A percentile compares a stretch with the other conserved stretches of the same genome.
Evolutionary conservation across 2,797 vertebrate genomes (phyloP).

Genomic region (Nannoperca australis): DNA sequence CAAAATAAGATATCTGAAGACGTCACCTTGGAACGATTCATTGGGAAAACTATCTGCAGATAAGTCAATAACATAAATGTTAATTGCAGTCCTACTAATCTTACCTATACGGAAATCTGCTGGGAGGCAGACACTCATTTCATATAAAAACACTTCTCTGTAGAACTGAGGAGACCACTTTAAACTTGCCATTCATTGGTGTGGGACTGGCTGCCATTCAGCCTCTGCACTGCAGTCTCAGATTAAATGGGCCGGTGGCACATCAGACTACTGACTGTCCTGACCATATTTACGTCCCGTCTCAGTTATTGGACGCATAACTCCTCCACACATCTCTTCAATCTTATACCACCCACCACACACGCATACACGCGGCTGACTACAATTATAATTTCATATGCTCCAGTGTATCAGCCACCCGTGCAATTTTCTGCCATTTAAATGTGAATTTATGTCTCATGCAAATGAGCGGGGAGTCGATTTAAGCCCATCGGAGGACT

Average conservation of each 20-base stretch:
- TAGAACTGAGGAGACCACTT: constrained; percentile 49
- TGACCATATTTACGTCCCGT: constrained; percentile 71
- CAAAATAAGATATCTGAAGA: neutral
- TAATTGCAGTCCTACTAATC: neutral
- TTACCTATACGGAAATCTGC: neutral
- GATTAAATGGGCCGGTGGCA: constrained; percentile 68
- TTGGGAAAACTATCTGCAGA: neutral
- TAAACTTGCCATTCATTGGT: constrained; percentile 58
- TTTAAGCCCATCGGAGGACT: constrained; percentile 82
- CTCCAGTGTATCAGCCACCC: constrained; percentile 73
- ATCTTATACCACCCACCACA: constrained; percentile 48
- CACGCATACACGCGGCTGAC: constrained; percentile 35
- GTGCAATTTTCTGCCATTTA: constrained; percentile 82
- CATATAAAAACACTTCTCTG: constrained; percentile 34
- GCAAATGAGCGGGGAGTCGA: constrained; percentile 84
- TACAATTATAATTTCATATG: constrained; percentile 76
- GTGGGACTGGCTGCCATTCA: constrained; percentile 69
- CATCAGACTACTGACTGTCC: constrained; percentile 57
- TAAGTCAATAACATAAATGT: constrained; percentile 7
- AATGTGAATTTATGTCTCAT: constrained; percentile 85
- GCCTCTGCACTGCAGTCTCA: constrained; percentile 63
- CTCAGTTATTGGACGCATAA: constrained; percentile 75
- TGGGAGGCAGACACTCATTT: constrained; percentile 17
- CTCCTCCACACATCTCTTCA: constrained; percentile 77
- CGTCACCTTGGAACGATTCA: neutral